phyloP scores from a whole-genome alignment of 2,888 invertebrate genomes.

The Cheilosia impressa region DNA sequence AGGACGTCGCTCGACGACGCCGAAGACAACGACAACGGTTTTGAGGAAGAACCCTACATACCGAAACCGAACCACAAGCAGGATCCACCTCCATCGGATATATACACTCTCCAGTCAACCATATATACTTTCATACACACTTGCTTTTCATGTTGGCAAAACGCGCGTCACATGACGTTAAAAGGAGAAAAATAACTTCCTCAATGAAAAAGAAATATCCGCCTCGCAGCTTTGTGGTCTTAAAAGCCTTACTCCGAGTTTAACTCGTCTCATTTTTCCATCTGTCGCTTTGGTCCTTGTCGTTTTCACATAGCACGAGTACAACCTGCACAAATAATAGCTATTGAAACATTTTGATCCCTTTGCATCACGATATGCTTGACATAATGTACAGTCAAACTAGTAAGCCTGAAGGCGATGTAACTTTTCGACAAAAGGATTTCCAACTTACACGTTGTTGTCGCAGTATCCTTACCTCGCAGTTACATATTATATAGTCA shows the following conservation, averaged over 20 bases:
- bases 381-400: conserved; percentile 1
- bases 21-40: conserved; percentile 5
- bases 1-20: not conserved
- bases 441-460: conserved; percentile 62
- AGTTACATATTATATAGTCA: conserved; percentile 24
- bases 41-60: conserved; percentile 23
- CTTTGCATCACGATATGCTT: conserved; percentile 53
- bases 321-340: conserved; percentile 69
- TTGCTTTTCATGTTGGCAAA: conserved; percentile 31
- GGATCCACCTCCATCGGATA: conserved; percentile 48
- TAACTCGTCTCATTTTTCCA: conserved; percentile 38
- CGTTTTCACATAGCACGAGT: conserved; percentile 24
- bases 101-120: conserved; percentile 49
- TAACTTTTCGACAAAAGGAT: conserved; percentile 72
- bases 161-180: not conserved
- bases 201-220: conserved; percentile 47
- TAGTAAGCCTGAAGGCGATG: conserved; percentile 45
- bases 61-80: conserved; percentile 45
- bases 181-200: conserved; percentile 20
- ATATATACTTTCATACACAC: conserved; percentile 29
- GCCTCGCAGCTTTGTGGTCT: conserved; percentile 55
- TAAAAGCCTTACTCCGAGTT: conserved; percentile 47
- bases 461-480: conserved; percentile 45
- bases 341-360: conserved; percentile 75
- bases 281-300: conserved; percentile 12